These are phyloP conservation scores for Chaetorhynchus papuensis DNA, from an alignment of 2,113 vertebrate species.

Conservation along the genomic window DNA sequence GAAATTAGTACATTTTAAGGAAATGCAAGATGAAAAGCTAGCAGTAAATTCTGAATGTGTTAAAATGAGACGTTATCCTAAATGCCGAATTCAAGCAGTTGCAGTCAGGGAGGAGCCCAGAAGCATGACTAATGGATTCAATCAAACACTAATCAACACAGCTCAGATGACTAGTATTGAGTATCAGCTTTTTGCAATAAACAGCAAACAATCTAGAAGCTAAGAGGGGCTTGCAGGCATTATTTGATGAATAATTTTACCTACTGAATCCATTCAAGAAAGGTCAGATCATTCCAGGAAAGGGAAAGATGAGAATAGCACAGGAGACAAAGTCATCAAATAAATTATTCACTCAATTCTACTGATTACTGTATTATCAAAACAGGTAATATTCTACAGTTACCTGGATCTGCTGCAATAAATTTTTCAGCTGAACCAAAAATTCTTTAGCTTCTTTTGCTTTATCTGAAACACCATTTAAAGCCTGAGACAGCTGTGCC, in stretches of 20 bases:
- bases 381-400: slow-evolving; percentile 18
- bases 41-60: background rate
- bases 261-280: background rate
- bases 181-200: slow-evolving; percentile 7
- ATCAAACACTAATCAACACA: slow-evolving; percentile 11
- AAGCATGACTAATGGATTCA: background rate
- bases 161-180: background rate
- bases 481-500: slow-evolving; percentile 94
- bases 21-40: background rate
- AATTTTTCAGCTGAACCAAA: slow-evolving; percentile 93
- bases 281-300: slow-evolving; percentile 25
- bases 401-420: slow-evolving; percentile 97
- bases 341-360: slow-evolving; percentile 43
- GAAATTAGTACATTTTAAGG: background rate
- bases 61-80: background rate
- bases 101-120: background rate
- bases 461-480: slow-evolving; percentile 95
- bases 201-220: background rate
- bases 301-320: slow-evolving; percentile 14
- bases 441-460: slow-evolving; percentile 99
- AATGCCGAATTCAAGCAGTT: background rate
- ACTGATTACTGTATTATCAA: slow-evolving; percentile 26
- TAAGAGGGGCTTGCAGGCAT: background rate
- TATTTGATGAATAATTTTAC: slow-evolving; percentile 21
- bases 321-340: background rate